Conservation (phyloP, 53 echinoderm and acorn worm species). For the Patiria pectinifera region DNA sequence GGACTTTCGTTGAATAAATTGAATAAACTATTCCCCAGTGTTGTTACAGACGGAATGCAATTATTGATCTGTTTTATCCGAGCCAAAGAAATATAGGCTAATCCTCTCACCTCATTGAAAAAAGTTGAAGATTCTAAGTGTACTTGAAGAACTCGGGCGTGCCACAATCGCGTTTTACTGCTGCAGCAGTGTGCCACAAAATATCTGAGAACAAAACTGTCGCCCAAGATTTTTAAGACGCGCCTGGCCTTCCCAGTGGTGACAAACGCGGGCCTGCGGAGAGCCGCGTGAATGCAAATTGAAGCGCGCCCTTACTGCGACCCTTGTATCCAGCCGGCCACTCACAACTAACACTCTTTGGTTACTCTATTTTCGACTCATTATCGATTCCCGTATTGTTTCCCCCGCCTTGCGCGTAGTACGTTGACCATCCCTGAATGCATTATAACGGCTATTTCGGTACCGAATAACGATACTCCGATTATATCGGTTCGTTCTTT, state of each 20-base stretch:
- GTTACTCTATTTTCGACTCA: background rate
- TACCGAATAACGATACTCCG: background rate
- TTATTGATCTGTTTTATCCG: too few species aligned
- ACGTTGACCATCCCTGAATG: background rate
- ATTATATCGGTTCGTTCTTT: background rate
- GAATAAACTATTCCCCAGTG: too few species aligned
- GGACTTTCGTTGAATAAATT: too few species aligned
- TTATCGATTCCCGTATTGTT: constrained; percentile 12
- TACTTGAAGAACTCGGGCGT: background rate
- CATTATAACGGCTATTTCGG: background rate
- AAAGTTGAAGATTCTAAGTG: background rate
- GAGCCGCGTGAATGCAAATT: background rate
- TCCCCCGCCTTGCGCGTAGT: background rate
- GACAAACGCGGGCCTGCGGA: background rate
- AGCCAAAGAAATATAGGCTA: too few species aligned
- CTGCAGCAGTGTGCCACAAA: background rate
- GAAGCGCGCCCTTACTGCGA: background rate
- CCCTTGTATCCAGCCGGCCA: background rate
- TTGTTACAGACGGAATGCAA: too few species aligned
- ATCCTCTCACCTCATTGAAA: too few species aligned
- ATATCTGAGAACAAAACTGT: background rate
- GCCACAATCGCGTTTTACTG: too few species aligned
- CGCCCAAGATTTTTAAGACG: background rate
- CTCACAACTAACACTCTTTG: background rate
- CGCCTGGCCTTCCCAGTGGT: background rate